phyloP scores from a whole-genome alignment of 1,140 invertebrate genomes.

The Bombus ignitus region DNA sequence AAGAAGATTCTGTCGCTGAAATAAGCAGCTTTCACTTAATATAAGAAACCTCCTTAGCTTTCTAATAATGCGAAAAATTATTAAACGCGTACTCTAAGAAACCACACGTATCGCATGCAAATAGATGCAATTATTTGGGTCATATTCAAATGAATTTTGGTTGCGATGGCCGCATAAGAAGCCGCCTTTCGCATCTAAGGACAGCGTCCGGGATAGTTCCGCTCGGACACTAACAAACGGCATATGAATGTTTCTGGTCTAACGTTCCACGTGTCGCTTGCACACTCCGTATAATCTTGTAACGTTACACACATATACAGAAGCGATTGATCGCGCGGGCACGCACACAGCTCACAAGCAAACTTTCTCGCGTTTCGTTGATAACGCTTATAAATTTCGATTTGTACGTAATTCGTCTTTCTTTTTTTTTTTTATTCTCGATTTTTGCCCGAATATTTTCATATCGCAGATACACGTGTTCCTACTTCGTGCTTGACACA shows the following conservation, averaged over 20 bases:
- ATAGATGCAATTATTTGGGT: conserved; percentile 27
- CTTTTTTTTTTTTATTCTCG: neutral
- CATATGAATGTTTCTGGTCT: conserved; percentile 36
- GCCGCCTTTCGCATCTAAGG: conserved; percentile 30
- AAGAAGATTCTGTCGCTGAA: neutral
- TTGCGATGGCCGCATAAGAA: neutral
- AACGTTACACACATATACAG: conserved; percentile 6
- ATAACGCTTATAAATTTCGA: conserved; percentile 31
- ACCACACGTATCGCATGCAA: neutral
- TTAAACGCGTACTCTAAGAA: neutral
- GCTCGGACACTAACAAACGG: conserved; percentile 40
- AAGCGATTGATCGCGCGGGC: neutral
- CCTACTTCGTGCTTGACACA: conserved; percentile 5
- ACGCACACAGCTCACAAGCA: neutral
- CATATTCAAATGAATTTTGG: conserved; percentile 9
- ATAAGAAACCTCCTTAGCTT: neutral
- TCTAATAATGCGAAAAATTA: neutral
- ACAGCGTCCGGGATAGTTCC: conserved; percentile 23
- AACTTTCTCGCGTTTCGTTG: neutral
- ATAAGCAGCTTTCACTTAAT: neutral
- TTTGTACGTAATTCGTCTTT: conserved; percentile 2
- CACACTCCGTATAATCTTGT: conserved; percentile 36
- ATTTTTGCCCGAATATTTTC: neutral
- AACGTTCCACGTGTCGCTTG: conserved; percentile 61
- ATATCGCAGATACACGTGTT: conserved; percentile 25